Evolutionary conservation across 2,888 invertebrate species (phyloP).

Genomic region (Agonopterix heracliana): DNA sequence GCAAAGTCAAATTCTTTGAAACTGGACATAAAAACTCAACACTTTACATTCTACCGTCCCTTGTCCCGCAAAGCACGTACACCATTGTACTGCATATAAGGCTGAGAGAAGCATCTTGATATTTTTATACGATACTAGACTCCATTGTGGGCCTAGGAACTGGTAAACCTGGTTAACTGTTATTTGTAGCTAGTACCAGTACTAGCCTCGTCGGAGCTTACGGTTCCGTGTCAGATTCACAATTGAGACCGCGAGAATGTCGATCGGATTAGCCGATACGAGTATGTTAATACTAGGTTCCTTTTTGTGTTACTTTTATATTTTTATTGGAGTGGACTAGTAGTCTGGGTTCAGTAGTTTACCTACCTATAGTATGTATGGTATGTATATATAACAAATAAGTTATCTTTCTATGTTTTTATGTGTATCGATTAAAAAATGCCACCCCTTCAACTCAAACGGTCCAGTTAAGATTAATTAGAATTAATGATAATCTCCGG

Average conservation of each 20-base stretch:
- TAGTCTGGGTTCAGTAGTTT: too few relatives aligned
- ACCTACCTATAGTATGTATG: too few relatives aligned
- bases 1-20: too few relatives aligned
- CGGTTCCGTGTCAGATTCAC: constrained; percentile 15
- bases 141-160: constrained; percentile 46
- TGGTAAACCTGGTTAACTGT: constrained; percentile 38
- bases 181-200: constrained; percentile 15
- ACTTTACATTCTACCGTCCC: constrained; percentile 34
- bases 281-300: constrained; percentile 1
- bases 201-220: background rate
- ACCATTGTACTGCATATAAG: constrained; percentile 71
- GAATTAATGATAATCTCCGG: too few relatives aligned
- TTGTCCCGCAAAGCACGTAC: constrained; percentile 60
- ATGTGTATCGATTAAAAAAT: too few relatives aligned
- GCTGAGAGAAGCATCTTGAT: constrained; percentile 52
- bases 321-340: too few relatives aligned
- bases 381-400: too few relatives aligned
- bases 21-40: too few relatives aligned
- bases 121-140: constrained; percentile 67
- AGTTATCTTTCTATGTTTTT: too few relatives aligned
- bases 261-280: background rate
- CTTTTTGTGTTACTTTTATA: too few relatives aligned
- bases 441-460: too few relatives aligned
- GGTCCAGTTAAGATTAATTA: too few relatives aligned
- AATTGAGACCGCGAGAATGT: constrained; percentile 12